A percentile compares a stretch with the other conserved stretches of the same genome.
These are phyloP conservation scores for Colinus virginianus DNA, from an alignment of 2,113 vertebrate species.

Conservation along the genomic window DNA sequence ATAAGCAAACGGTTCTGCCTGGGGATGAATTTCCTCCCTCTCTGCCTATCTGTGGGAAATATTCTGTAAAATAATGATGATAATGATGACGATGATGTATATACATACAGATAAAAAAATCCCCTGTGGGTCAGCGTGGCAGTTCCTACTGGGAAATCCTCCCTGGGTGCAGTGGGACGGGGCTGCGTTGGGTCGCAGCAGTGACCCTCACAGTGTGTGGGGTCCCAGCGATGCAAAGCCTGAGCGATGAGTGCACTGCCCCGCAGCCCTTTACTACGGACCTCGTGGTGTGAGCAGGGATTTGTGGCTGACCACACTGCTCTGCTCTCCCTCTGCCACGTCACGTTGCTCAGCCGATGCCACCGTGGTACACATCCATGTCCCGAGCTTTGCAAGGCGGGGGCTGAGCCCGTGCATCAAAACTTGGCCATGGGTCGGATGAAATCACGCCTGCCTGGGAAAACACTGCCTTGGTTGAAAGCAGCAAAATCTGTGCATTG, in stretches of 20 bases:
- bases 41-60: background rate
- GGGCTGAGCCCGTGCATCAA: background rate
- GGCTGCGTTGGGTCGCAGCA: accelerated
- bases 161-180: background rate
- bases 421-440: background rate
- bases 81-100: too few species aligned
- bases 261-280: background rate
- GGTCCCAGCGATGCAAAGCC: background rate
- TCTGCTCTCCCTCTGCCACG: background rate
- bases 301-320: background rate
- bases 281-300: background rate
- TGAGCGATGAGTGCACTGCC: accelerated
- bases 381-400: background rate
- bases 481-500: background rate
- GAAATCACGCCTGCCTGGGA: constrained; percentile 28
- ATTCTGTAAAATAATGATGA: too few species aligned
- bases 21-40: background rate
- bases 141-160: background rate
- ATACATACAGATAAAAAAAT: background rate
- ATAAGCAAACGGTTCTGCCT: background rate
- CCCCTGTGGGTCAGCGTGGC: accelerated
- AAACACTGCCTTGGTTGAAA: background rate
- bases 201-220: background rate
- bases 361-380: background rate
- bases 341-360: accelerated